Evolutionary conservation across 2,797 vertebrate genomes (phyloP).

Genomic region (Dermochelys coriacea): DNA sequence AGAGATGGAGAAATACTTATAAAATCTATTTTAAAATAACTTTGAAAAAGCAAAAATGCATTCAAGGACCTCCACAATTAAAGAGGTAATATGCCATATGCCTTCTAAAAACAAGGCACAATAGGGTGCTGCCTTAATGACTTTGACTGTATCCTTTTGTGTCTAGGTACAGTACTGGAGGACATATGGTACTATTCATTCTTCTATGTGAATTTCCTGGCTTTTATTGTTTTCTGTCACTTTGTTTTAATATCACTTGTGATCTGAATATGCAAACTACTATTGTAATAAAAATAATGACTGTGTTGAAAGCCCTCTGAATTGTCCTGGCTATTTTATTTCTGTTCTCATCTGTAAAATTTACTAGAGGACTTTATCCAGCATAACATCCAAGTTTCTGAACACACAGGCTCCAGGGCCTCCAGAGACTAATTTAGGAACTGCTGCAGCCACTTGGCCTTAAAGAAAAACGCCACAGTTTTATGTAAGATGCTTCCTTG

Average conservation of each 20-base stretch:
- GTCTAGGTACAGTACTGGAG: slow-evolving; percentile 29
- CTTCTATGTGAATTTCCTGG: slow-evolving; percentile 24
- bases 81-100: slow-evolving; percentile 42
- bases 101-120: slow-evolving; percentile 4
- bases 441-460: not conserved
- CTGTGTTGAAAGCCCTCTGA: not conserved
- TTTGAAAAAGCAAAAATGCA: not conserved
- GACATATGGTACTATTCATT: slow-evolving; percentile 38
- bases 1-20: not conserved
- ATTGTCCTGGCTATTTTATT: not conserved
- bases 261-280: not conserved
- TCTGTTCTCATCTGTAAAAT: not conserved
- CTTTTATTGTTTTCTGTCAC: slow-evolving; percentile 32
- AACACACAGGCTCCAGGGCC: not conserved
- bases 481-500: not conserved
- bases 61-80: slow-evolving; percentile 35
- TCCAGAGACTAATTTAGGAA: not conserved
- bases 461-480: not conserved
- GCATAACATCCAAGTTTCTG: not conserved
- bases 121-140: slow-evolving; percentile 18
- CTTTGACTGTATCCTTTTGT: slow-evolving; percentile 9
- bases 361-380: not conserved
- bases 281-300: slow-evolving; percentile 16
- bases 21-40: not conserved
- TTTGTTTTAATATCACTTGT: not conserved